Conservation (phyloP, 2,888 invertebrate species). For the Strigamia crassipes region DNA sequence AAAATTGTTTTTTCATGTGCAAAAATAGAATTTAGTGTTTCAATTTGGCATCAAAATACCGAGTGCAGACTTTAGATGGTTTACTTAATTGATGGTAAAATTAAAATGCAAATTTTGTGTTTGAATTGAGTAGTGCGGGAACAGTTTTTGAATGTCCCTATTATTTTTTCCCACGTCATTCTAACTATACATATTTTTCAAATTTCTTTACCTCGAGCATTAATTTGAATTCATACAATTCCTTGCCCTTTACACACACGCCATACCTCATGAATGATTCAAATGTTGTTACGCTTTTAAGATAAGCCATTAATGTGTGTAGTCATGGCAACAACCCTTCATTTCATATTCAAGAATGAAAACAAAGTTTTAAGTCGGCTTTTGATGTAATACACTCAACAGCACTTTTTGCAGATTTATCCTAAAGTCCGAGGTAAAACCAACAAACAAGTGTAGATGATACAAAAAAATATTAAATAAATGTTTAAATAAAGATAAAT, state of each 20-base stretch:
- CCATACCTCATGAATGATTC: conserved; percentile 26
- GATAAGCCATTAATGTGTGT: conserved; percentile 30
- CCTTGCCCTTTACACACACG: neutral
- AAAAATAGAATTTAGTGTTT: too few species aligned
- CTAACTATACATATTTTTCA: neutral
- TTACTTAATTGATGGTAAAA: too few species aligned
- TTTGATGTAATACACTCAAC: conserved; percentile 4
- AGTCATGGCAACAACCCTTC: neutral
- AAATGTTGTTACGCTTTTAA: neutral
- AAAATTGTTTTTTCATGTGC: too few species aligned
- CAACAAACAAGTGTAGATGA: neutral
- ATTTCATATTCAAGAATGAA: conserved; percentile 30
- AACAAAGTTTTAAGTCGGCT: conserved; percentile 25
- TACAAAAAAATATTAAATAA: neutral
- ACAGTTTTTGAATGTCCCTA: too few species aligned
- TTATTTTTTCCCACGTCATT: neutral
- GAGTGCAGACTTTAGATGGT: too few species aligned
- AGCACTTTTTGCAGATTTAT: neutral
- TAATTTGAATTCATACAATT: neutral
- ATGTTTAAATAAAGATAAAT: too few species aligned
- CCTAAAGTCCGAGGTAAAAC: neutral
- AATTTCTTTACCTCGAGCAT: conserved; percentile 12
- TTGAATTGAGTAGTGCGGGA: too few species aligned
- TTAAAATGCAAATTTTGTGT: too few species aligned
- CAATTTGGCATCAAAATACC: too few species aligned